Conservation (phyloP, 2,113 vertebrate species). For the Chloroceryle aenea region DNA sequence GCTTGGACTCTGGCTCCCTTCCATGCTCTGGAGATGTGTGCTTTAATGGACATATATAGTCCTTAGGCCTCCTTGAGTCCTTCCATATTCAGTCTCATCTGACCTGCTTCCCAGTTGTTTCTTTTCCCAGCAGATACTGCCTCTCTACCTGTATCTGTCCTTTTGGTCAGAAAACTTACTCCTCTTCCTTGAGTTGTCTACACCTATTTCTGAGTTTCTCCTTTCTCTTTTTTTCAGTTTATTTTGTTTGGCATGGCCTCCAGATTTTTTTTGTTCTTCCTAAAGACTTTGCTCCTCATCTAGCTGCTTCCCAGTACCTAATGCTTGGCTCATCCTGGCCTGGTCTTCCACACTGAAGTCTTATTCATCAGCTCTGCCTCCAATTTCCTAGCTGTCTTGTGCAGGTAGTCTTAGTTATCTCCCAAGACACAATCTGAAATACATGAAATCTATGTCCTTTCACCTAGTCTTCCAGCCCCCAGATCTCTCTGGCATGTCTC, state of each 20-base stretch:
- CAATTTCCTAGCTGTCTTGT: neutral
- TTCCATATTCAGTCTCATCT: neutral
- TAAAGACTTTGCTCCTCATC: neutral
- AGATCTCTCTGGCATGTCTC: neutral
- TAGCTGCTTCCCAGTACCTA: neutral
- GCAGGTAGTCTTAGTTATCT: neutral
- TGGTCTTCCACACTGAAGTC: neutral
- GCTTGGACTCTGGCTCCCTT: neutral
- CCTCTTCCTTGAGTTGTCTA: neutral
- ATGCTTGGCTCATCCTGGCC: fast-evolving
- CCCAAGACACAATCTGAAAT: neutral
- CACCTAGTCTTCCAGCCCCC: neutral
- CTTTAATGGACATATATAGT: neutral
- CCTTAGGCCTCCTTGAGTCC: neutral
- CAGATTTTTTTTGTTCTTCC: neutral
- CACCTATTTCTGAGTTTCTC: neutral
- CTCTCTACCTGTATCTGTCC: neutral
- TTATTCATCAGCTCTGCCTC: neutral
- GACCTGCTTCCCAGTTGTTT: neutral
- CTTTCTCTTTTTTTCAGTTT: neutral
- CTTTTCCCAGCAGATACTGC: neutral
- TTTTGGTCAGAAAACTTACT: neutral
- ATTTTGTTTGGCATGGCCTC: neutral
- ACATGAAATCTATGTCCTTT: neutral
- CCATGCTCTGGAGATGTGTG: neutral